These are phyloP conservation scores for Micropterix aruncella DNA, from an alignment of 2,888 invertebrate genomes.

Conservation along the genomic window DNA sequence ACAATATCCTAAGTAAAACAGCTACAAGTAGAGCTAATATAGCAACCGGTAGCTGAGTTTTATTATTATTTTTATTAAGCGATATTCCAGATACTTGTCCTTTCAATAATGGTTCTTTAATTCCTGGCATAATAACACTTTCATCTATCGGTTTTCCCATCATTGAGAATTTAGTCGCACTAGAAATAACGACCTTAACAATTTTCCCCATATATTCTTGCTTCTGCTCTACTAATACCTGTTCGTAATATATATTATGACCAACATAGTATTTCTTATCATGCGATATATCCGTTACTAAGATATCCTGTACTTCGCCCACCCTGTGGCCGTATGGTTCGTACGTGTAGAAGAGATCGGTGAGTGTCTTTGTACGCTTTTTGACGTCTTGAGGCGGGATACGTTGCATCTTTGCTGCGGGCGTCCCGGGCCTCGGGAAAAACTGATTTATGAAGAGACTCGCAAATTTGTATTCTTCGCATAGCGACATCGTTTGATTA, in stretches of 20 bases:
- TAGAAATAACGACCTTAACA: slow-evolving; percentile 59
- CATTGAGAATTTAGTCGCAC: slow-evolving; percentile 66
- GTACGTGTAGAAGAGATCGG: slow-evolving; percentile 83
- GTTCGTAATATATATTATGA: slow-evolving; percentile 93
- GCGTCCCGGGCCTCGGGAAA: slow-evolving; percentile 91
- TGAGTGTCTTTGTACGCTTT: slow-evolving; percentile 72
- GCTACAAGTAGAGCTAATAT: slow-evolving; percentile 25
- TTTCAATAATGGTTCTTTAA: slow-evolving; percentile 36
- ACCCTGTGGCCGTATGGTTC: slow-evolving; percentile 62
- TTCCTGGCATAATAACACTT: slow-evolving; percentile 32
- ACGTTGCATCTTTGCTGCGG: slow-evolving; percentile 79
- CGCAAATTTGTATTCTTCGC: slow-evolving; percentile 78
- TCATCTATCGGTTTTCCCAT: slow-evolving; percentile 48
- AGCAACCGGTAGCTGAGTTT: slow-evolving; percentile 18
- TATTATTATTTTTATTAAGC: slow-evolving; percentile 8
- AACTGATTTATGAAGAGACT: slow-evolving; percentile 97
- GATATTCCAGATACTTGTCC: slow-evolving; percentile 40
- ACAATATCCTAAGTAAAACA: slow-evolving; percentile 26
- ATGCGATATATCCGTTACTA: slow-evolving; percentile 88
- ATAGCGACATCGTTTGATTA: slow-evolving; percentile 70
- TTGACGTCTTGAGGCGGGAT: slow-evolving; percentile 83
- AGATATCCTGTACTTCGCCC: slow-evolving; percentile 56
- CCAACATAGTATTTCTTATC: slow-evolving; percentile 85
- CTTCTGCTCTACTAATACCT: slow-evolving; percentile 71
- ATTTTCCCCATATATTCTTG: slow-evolving; percentile 69